Percentiles rank a stretch among this genome's conserved stretches.
Evolutionary conservation across 1,140 invertebrate genomes (phyloP).

Genomic region (Drosophila micromelanica): DNA sequence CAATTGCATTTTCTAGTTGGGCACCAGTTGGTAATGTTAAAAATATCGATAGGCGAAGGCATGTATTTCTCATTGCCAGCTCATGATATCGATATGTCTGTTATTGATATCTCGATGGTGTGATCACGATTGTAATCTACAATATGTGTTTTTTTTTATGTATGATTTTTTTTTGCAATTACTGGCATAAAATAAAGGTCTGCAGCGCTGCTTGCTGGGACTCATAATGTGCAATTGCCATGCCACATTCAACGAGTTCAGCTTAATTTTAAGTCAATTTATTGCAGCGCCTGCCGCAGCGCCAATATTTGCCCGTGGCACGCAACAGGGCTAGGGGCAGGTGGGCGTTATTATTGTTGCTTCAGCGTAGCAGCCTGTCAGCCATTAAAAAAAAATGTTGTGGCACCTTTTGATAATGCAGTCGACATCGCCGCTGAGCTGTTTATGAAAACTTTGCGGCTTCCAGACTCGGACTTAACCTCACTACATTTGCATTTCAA

Average conservation of each 20-base stretch:
- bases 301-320: slow-evolving; percentile 47
- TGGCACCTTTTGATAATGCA: slow-evolving; percentile 48
- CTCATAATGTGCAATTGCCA: slow-evolving; percentile 45
- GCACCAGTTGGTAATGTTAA: background rate
- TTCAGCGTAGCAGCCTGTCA: slow-evolving; percentile 1
- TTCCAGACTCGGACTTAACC: slow-evolving; percentile 43
- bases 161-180: no score
- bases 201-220: background rate
- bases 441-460: slow-evolving; percentile 60
- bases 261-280: slow-evolving; percentile 58
- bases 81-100: background rate
- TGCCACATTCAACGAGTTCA: slow-evolving; percentile 45
- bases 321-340: slow-evolving; percentile 26
- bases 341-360: slow-evolving; percentile 8
- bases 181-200: no score
- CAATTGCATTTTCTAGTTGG: background rate
- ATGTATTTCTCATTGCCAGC: background rate
- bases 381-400: slow-evolving; percentile 39
- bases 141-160: no score
- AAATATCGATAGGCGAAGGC: background rate
- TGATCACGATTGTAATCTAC: background rate
- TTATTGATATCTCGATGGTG: background rate
- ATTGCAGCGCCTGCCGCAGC: slow-evolving; percentile 42
- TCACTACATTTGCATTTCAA: slow-evolving; percentile 63
- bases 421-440: slow-evolving; percentile 15